These are phyloP conservation scores for Mormyrus hasselquistii DNA, from an alignment of 2,797 vertebrate genomes.

Conservation along the genomic window DNA sequence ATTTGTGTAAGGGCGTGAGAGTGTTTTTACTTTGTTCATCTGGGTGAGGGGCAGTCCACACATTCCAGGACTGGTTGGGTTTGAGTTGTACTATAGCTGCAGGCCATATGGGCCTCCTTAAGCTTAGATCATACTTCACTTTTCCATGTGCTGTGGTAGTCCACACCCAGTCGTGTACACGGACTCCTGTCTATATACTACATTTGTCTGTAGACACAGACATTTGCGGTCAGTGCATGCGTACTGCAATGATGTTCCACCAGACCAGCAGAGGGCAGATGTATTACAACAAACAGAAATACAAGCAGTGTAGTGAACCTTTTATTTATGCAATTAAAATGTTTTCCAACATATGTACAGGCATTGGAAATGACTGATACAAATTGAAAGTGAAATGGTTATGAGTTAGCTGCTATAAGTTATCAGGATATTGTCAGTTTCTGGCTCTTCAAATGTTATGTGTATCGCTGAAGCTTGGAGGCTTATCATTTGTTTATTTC, in stretches of 20 bases:
- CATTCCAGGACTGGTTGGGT: background rate
- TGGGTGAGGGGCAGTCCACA: background rate
- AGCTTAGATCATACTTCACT: background rate
- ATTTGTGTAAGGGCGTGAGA: background rate
- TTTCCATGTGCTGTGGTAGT: background rate
- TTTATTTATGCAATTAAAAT: no score
- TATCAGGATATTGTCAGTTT: no score
- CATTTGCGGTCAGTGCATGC: background rate
- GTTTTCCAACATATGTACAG: no score
- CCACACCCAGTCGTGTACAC: background rate
- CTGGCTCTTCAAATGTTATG: no score
- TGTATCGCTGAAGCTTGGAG: no score
- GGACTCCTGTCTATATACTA: background rate
- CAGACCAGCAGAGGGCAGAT: background rate
- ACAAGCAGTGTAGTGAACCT: background rate
- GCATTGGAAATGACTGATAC: no score
- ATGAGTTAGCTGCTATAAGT: no score
- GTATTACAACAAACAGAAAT: background rate
- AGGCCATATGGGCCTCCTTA: background rate
- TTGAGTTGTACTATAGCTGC: background rate
- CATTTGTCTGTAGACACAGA: background rate
- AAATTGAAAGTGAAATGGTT: no score
- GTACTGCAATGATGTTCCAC: background rate
- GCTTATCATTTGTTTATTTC: no score
- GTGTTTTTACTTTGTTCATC: background rate